Evolutionary conservation across 1,140 invertebrate species (phyloP).

Genomic region (Diachasma alloeum): DNA sequence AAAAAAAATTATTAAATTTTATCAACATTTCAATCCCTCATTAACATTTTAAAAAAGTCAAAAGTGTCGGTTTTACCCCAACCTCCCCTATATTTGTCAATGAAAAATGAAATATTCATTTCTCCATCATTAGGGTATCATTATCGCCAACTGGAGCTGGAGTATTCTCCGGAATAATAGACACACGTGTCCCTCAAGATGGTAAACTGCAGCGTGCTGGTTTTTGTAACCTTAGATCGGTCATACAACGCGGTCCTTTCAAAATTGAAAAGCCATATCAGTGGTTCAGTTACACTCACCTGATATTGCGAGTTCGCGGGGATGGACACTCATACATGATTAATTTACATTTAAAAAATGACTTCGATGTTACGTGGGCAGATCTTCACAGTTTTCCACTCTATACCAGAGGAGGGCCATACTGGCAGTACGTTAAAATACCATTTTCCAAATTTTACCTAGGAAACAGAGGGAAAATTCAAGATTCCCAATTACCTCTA

Average conservation of each 20-base stretch:
- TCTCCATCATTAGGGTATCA: constrained; percentile 58
- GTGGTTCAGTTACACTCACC: constrained; percentile 82
- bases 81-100: neutral
- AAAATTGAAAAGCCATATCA: constrained; percentile 73
- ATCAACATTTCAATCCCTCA: no score
- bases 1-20: no score
- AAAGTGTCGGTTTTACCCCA: no score
- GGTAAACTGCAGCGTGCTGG: constrained; percentile 77
- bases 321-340: constrained; percentile 90
- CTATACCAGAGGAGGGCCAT: constrained; percentile 93
- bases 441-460: constrained; percentile 95
- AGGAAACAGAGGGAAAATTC: constrained; percentile 82
- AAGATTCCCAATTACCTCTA: constrained; percentile 80
- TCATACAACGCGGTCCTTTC: constrained; percentile 82
- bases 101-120: constrained; percentile 1
- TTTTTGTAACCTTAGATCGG: constrained; percentile 80
- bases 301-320: constrained; percentile 86
- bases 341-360: constrained; percentile 75
- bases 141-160: constrained; percentile 75
- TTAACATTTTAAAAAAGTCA: no score
- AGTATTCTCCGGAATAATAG: constrained; percentile 79
- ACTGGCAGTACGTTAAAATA: constrained; percentile 94
- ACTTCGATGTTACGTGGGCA: constrained; percentile 83
- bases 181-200: constrained; percentile 79
- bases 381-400: constrained; percentile 85